Conservation (phyloP, 2,113 vertebrate genomes). For the Corvus hawaiiensis region DNA sequence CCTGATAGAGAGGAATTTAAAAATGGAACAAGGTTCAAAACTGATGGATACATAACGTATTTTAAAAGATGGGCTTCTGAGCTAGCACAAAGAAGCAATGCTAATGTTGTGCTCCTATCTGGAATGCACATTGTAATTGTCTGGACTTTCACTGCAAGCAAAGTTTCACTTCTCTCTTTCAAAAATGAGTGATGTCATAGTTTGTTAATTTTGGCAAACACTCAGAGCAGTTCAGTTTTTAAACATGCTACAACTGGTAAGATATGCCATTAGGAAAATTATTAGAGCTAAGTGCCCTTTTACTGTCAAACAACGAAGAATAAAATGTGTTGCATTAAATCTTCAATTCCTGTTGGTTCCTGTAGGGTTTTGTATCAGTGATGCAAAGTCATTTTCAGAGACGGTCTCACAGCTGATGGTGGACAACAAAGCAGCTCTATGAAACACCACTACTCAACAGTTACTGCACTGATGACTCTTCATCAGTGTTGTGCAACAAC, state of each 20-base stretch:
- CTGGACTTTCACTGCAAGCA: not conserved
- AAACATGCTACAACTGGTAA: not conserved
- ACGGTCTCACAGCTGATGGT: not conserved
- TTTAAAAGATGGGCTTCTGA: conserved; percentile 18
- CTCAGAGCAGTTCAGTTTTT: not conserved
- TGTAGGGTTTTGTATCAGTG: not conserved
- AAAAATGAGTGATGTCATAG: not conserved
- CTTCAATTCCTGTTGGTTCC: not conserved
- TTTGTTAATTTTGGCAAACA: conserved; percentile 7
- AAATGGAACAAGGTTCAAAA: conserved; percentile 11
- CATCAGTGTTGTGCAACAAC: not conserved
- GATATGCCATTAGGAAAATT: conserved; percentile 24
- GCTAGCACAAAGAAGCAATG: not conserved
- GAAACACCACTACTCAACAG: not conserved
- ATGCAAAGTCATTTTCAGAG: not conserved
- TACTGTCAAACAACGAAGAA: not conserved
- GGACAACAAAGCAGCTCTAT: not conserved
- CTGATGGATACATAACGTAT: conserved; percentile 1
- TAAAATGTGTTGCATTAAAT: not conserved
- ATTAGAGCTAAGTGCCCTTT: not conserved
- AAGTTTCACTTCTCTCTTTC: not conserved
- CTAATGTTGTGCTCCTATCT: not conserved
- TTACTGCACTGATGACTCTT: not conserved
- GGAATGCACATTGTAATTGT: not conserved
- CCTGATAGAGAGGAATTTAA: conserved; percentile 35